Base-by-base conservation (phyloP, 1,140 invertebrate species). In the Heterodera carotae region DNA sequence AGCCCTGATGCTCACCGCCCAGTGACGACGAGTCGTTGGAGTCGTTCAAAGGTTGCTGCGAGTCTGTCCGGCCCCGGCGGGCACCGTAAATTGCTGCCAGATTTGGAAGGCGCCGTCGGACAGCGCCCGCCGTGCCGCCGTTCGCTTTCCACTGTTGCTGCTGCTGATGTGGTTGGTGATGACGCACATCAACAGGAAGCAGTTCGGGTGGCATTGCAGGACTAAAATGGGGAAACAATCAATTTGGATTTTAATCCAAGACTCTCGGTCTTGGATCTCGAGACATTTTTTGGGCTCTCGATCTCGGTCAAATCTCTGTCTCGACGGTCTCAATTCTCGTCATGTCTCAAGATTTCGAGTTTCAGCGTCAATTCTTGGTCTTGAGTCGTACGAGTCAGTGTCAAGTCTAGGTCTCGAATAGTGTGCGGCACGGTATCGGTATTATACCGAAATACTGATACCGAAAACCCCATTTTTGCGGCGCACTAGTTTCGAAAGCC, bases 11-110 rank as follows among this genome's bases (percentile, higher is more conserved):
- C 5, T 77, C 27, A 2, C 59, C 69, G n/a, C 81, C 81, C 25
- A 80, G 27, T 39, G 81, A 82, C 27, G 82, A 82, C 36, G 82
- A 82, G 66, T 83, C 83, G 36, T 69, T 56, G 8, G 82, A 83
- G 68, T 85, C 83, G 53, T 70, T 81, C 36, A 82, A 36, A 29
- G 83, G 81, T 69, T 75, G 76, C 72, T 84, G 83, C 27, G 80
- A 82, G 48, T 83, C 82, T 7, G 84, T 81, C 2, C 80, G 29
- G 48, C 73, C 80, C 33, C 56, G 27, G n/a, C 71, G 48, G n/a
- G 67, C 48, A 4, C 79, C 83, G 71, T 84, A 84, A 33, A 83
- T 39, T 59, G 53, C 43, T 12, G 82, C 82, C 33, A 85, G 56
- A 59, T 83, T 85, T 2, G 82, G 82, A 15, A 83, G 64, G 18